Evolutionary conservation across 2,888 invertebrate species (phyloP).

Genomic region (Drosophila histrio): DNA sequence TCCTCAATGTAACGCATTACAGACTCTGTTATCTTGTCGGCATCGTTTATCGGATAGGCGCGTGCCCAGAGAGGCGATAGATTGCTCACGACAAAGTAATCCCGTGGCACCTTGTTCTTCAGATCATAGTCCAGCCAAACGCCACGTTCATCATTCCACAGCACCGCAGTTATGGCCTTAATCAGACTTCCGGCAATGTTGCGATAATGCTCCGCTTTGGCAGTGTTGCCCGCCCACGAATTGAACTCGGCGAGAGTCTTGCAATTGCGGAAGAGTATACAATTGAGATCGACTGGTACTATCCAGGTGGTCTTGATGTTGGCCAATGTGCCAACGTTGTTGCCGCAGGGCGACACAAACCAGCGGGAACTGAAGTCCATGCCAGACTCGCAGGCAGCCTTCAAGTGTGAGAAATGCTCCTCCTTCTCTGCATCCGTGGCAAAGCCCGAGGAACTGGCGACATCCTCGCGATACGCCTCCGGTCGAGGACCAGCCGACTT

Average conservation of each 20-base stretch:
- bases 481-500: conserved; percentile 92
- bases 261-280: conserved; percentile 93
- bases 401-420: conserved; percentile 91
- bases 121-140: conserved; percentile 94
- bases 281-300: conserved; percentile 96
- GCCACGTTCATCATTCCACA: conserved; percentile 95
- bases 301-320: conserved; percentile 92
- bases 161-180: conserved; percentile 86
- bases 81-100: conserved; percentile 92
- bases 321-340: conserved; percentile 88
- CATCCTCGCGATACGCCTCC: conserved; percentile 93
- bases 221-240: conserved; percentile 85
- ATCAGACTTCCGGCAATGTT: conserved; percentile 87
- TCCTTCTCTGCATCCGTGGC: conserved; percentile 86
- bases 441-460: conserved; percentile 86
- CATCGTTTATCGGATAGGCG: conserved; percentile 87
- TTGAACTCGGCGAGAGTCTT: conserved; percentile 89
- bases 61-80: conserved; percentile 92
- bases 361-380: conserved; percentile 98
- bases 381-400: conserved; percentile 96
- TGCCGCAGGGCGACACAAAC: conserved; percentile 89
- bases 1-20: conserved; percentile 89
- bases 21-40: conserved; percentile 86
- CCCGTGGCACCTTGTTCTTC: conserved; percentile 87
- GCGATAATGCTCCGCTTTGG: conserved; percentile 87